Conservation (phyloP, 2,888 invertebrate genomes). For the Campoletis raptor region DNA sequence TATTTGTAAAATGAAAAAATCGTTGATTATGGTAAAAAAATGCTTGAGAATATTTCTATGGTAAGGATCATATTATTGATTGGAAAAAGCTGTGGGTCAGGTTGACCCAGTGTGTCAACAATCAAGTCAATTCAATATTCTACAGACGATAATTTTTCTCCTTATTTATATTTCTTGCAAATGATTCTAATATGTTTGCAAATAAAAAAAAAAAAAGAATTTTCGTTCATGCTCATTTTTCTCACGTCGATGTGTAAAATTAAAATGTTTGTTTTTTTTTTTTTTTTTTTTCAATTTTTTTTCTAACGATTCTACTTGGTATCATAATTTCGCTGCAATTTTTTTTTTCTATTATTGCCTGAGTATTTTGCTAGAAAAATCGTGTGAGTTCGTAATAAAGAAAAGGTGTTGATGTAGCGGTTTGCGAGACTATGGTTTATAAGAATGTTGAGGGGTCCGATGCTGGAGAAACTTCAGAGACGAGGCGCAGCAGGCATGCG, state of each 20-base stretch:
- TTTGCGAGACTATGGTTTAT: slow-evolving; percentile 3
- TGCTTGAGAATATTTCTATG: too few relatives aligned
- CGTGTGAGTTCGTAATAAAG: background rate
- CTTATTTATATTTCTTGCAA: too few relatives aligned
- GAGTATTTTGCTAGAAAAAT: background rate
- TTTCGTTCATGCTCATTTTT: background rate
- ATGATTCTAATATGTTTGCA: too few relatives aligned
- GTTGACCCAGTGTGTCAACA: background rate
- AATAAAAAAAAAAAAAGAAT: background rate
- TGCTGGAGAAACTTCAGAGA: slow-evolving; percentile 34
- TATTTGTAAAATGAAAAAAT: too few relatives aligned
- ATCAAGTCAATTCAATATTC: too few relatives aligned
- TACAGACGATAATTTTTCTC: too few relatives aligned
- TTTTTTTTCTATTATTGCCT: background rate
- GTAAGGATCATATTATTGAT: too few relatives aligned
- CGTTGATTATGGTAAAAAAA: too few relatives aligned
- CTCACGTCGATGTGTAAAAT: background rate
- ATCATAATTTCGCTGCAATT: background rate
- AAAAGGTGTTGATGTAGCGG: background rate
- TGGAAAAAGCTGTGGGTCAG: background rate
- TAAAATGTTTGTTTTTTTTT: background rate
- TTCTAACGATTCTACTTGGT: background rate
- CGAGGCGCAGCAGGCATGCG: slow-evolving; percentile 67
- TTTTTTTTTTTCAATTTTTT: background rate
- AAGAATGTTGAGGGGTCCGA: slow-evolving; percentile 5